Base-by-base conservation (phyloP, 2,797 vertebrate genomes). In the Sciaenops ocellatus region DNA sequence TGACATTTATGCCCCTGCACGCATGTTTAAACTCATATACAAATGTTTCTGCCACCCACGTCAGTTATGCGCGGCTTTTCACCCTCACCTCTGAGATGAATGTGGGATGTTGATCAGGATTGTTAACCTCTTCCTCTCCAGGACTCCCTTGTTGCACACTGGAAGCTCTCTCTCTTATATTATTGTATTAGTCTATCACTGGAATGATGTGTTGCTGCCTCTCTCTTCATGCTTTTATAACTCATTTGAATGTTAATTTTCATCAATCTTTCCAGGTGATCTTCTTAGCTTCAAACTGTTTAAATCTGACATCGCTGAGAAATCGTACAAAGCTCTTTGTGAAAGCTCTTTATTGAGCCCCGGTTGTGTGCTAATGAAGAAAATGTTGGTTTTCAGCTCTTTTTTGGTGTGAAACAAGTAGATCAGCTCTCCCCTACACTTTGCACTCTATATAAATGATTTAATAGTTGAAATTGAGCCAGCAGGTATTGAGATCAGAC, bases 31-130 rank as follows among this genome's bases (percentile, higher is more conserved):
- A 60, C 9, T 47, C 38, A 2, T 13, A 38, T 69, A 61, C 64
- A 69, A 75, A 87, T 88, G 82, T 79, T 84, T 67, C 34, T 66
- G 28, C 50, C 5, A 1, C 80, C 73, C 48, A 67, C 11, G 0
- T 51, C 24, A 72, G 54, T 66, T 69, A 41, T 67, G 76, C 64
- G 20, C 5, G 18, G 16, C 44, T 70, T 18, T 54, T 44, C n/a
- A 41, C 56, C 42, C 20, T 72, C 41, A 70, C 52, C 65, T 77
- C 68, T 42, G 48, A 76, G 48, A 56, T 42, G 26, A 63, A 12
- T 13, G 51, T 41, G 5, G 67, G 52, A 7, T 24, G 70, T 5
- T 41, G 30, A 63, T 75, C 42, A 5, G 13, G n/a, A 34, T 66
- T 30, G 26, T 72, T 77, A 63, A 65, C 46, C 20, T 41, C 55